phyloP scores from a whole-genome alignment of 2,888 invertebrate genomes.

The Drosophila merina region DNA sequence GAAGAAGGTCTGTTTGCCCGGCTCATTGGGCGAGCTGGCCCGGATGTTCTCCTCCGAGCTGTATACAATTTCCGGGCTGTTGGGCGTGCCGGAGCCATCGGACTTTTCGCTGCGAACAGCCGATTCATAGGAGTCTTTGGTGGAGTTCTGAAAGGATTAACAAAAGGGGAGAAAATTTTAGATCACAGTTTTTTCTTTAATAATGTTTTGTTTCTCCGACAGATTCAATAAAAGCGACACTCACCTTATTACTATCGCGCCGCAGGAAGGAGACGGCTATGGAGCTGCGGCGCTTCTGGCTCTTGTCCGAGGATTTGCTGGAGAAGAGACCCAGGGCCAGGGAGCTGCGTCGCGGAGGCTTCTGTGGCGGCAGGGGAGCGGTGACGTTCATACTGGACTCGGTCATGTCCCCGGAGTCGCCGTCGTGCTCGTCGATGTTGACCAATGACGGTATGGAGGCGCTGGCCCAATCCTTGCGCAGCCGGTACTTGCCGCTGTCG shows the following conservation, averaged over 20 bases:
- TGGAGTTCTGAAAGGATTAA: slow-evolving; percentile 65
- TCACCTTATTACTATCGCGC: slow-evolving; percentile 82
- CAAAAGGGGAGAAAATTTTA: neutral
- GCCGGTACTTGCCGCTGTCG: slow-evolving; percentile 83
- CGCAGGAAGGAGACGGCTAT: slow-evolving; percentile 83
- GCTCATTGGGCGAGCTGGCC: slow-evolving; percentile 81
- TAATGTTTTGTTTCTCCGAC: neutral
- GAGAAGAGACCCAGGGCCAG: slow-evolving; percentile 81
- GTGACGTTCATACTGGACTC: slow-evolving; percentile 60
- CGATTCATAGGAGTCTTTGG: slow-evolving; percentile 83
- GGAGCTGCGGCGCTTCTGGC: slow-evolving; percentile 83
- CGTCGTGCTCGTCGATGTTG: slow-evolving; percentile 82
- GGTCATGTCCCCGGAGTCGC: slow-evolving; percentile 67
- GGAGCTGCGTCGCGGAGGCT: slow-evolving; percentile 83
- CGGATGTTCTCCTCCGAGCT: slow-evolving; percentile 81
- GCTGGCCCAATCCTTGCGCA: slow-evolving; percentile 84
- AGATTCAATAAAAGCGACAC: slow-evolving; percentile 17
- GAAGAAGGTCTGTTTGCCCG: slow-evolving; percentile 77
- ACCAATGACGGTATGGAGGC: slow-evolving; percentile 83
- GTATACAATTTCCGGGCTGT: slow-evolving; percentile 78
- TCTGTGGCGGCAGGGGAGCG: slow-evolving; percentile 76
- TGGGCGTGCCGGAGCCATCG: slow-evolving; percentile 78
- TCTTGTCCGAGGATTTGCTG: slow-evolving; percentile 77
- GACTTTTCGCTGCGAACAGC: slow-evolving; percentile 83
- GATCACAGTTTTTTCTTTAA: neutral